Base-by-base conservation (phyloP, 2,888 invertebrate species). In the Pterostichus niger region DNA sequence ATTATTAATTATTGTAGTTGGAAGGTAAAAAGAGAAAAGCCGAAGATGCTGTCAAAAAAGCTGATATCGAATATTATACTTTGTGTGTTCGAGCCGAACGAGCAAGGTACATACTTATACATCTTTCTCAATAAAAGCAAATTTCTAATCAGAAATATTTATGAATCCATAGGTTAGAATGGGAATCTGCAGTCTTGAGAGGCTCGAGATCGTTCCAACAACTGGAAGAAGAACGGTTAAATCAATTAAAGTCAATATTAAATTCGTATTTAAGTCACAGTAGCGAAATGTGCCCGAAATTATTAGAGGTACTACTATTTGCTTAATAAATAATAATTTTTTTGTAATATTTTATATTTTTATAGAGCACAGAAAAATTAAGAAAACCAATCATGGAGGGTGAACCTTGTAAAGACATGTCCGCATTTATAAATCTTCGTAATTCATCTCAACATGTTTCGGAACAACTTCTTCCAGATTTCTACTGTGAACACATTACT, bases 401-500 rank as follows among this genome's bases (percentile, higher is more conserved):
- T 35, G 94, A 95, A 87, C 93, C 95, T 7, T 92, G 94, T 84
- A 93, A 94, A 87, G 94, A 94, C 86, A 91, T 94, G 89, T 90
- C 92, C 2, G 92, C 93, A 7, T 92, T 93, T 85, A 91, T 93
- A 64, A 95, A 94, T 84, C 93, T 94, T 82, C 92, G 94, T 82
- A 94, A 94, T 13, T 93, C 93, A 6, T 92, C 93, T 0, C 90
- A 90, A 78, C 90, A 91, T 85, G 91, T 92, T 73, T 91, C 93
- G 9, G 98, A 98, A 88, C 98, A 98, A 89, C 91, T 97, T 78
- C 90, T 98, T 84, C 97, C 98, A 0, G 98, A 98, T 90, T 98
- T 97, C 91, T 98, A 98, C 90, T 97, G 98, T 87, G 98, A 98
- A 89, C 98, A 98, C 90, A 95, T 96, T 85, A 96, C 96, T 1